Evolutionary conservation across 2,113 vertebrate species (phyloP).

Genomic region (Danio rerio): GRCz12tu NC_133193.1:22277501-22278000

Average conservation of each 20-base stretch:
- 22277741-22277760: background rate
- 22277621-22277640: too few relatives aligned
- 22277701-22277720: too few relatives aligned
- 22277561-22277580: too few relatives aligned
- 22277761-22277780: background rate
- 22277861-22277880: conserved; percentile 33
- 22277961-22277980: background rate
- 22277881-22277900: background rate
- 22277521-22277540: too few relatives aligned
- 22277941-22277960: background rate
- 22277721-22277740: too few relatives aligned
- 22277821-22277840: background rate
- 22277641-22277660: too few relatives aligned
- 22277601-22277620: too few relatives aligned
- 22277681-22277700: too few relatives aligned
- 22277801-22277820: background rate
- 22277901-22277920: background rate
- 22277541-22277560: too few relatives aligned
- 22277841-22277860: background rate
- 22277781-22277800: background rate
- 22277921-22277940: background rate
- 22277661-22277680: too few relatives aligned
- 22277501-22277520: too few relatives aligned
- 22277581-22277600: too few relatives aligned
- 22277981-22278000: background rate